These are phyloP conservation scores for Oxyscelio sp. DNA, from an alignment of 2,888 invertebrate genomes.

Conservation along the genomic window DNA sequence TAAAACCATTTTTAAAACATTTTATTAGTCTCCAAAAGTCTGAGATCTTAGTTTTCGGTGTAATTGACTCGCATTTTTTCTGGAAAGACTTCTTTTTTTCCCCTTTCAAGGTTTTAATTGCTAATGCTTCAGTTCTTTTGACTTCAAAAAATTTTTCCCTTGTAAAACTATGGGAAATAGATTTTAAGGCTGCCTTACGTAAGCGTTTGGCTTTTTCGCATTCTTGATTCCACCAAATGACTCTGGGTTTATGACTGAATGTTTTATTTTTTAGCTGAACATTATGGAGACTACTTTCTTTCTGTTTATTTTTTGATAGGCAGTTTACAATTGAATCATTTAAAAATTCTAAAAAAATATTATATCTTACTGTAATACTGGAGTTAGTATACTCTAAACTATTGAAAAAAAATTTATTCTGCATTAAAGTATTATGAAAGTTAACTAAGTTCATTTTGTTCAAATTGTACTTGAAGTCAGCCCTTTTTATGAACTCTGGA, in stretches of 20 bases:
- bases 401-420: not conserved
- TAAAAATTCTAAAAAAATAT: not conserved
- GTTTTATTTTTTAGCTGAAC: not conserved
- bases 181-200: slow-evolving; percentile 1
- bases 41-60: slow-evolving; percentile 19
- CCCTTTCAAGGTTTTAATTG: not conserved
- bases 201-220: not conserved
- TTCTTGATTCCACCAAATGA: slow-evolving; percentile 22
- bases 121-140: slow-evolving; percentile 10
- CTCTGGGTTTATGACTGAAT: not conserved
- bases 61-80: slow-evolving; percentile 1
- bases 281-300: no score
- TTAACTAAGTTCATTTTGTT: slow-evolving; percentile 7
- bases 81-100: slow-evolving; percentile 17
- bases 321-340: not conserved
- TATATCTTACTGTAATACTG: not conserved
- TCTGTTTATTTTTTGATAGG: not conserved
- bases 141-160: slow-evolving; percentile 14
- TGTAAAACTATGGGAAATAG: slow-evolving; percentile 4
- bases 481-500: not conserved
- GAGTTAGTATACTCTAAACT: not conserved
- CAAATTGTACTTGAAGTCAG: slow-evolving; percentile 1
- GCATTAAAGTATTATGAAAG: not conserved
- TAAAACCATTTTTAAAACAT: slow-evolving; percentile 12
- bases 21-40: slow-evolving; percentile 37